Percentiles rank a stretch among this genome's conserved stretches.
These are phyloP conservation scores for Dryocosmus kuriphilus DNA, from an alignment of 2,888 invertebrate genomes.

Conservation along the genomic window DNA sequence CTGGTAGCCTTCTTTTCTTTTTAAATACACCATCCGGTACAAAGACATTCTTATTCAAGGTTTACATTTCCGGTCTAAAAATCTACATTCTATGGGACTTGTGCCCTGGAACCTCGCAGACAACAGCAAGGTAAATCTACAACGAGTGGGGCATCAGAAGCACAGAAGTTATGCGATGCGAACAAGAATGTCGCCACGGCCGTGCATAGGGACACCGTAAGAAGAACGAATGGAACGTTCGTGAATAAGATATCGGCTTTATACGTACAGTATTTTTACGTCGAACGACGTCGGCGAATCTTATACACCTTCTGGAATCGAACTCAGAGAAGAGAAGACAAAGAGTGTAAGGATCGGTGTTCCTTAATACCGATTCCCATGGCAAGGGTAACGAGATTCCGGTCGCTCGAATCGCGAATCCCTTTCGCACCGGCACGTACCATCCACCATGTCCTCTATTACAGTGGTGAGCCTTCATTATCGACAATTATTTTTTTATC, in stretches of 20 bases:
- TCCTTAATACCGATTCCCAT: constrained; percentile 48
- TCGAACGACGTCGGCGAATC: constrained; percentile 50
- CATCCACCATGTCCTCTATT: neutral
- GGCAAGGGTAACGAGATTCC: constrained; percentile 47
- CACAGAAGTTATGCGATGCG: constrained; percentile 72
- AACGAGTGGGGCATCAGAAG: constrained; percentile 56
- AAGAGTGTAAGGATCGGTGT: constrained; percentile 30
- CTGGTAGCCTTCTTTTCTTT: neutral
- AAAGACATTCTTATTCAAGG: neutral
- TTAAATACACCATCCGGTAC: neutral
- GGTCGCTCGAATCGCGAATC: constrained; percentile 42
- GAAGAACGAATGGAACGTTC: constrained; percentile 75
- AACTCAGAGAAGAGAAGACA: constrained; percentile 14
- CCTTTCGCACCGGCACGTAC: neutral
- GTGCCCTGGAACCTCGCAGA: neutral
- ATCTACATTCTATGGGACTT: constrained; percentile 28
- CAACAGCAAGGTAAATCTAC: constrained; percentile 21
- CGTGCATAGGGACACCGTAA: constrained; percentile 67
- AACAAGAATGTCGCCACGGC: constrained; percentile 71
- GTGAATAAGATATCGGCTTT: constrained; percentile 77
- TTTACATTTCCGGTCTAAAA: constrained; percentile 22
- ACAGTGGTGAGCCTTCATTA: neutral
- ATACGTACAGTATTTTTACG: constrained; percentile 61
- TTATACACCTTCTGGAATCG: constrained; percentile 7
- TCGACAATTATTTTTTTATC: neutral